A percentile compares a stretch with the other conserved stretches of the same genome.
These are phyloP conservation scores for Poeciliopsis retropinna DNA, from an alignment of 2,113 vertebrate genomes.

Conservation along the genomic window DNA sequence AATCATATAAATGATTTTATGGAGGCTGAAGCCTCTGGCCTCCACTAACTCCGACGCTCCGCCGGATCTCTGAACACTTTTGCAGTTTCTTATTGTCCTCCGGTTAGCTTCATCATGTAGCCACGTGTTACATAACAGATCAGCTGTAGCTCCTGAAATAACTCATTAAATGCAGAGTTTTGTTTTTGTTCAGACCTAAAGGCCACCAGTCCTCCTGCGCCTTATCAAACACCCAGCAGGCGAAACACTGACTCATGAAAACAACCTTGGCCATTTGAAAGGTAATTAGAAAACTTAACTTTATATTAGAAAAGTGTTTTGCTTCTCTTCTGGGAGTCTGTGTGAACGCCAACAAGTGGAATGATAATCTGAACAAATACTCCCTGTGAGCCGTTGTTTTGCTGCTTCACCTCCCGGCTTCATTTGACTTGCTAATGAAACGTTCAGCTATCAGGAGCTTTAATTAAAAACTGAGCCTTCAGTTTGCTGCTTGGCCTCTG, in stretches of 20 bases:
- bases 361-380: neutral
- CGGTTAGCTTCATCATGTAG: too few species aligned
- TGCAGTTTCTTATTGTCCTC: too few species aligned
- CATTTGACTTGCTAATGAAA: slow-evolving; percentile 68
- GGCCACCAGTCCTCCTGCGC: neutral
- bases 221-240: neutral
- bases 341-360: slow-evolving; percentile 8
- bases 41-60: too few species aligned
- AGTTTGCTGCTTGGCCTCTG: too few species aligned
- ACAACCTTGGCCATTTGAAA: slow-evolving; percentile 10
- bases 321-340: slow-evolving; percentile 2
- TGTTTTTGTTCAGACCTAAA: slow-evolving; percentile 12
- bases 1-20: too few species aligned
- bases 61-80: too few species aligned
- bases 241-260: slow-evolving; percentile 14
- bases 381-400: slow-evolving; percentile 19
- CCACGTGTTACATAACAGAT: neutral
- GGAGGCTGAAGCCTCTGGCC: too few species aligned
- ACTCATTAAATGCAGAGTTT: neutral
- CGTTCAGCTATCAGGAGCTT: slow-evolving; percentile 51
- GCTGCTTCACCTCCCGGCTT: slow-evolving; percentile 27
- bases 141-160: neutral
- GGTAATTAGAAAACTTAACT: slow-evolving; percentile 39
- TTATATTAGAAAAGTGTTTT: neutral
- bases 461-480: slow-evolving; percentile 53